Conservation (phyloP, 2,888 invertebrate species). For the Exephanes ischioxanthus region DNA sequence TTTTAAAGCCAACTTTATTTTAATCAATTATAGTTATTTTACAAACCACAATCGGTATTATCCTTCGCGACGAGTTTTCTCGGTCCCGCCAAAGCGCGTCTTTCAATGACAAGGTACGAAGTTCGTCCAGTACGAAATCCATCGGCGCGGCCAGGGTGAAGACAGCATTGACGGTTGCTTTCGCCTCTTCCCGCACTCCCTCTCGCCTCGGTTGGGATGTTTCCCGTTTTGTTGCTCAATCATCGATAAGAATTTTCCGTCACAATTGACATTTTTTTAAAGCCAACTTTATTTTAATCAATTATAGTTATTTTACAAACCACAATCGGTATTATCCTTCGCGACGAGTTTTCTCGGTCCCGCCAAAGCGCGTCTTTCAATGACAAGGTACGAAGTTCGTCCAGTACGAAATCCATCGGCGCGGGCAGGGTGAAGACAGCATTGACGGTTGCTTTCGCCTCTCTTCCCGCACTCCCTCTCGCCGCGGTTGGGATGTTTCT, state of each 20-base stretch:
- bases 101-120: constrained; percentile 2
- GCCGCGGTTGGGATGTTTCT: background rate
- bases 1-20: too few species aligned
- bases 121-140: background rate
- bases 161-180: constrained; percentile 2
- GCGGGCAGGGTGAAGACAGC: background rate
- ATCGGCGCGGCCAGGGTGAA: background rate
- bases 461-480: background rate
- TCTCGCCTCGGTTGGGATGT: background rate
- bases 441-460: background rate
- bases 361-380: background rate
- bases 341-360: too few species aligned
- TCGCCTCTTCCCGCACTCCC: background rate
- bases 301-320: too few species aligned
- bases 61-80: too few species aligned
- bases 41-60: too few species aligned
- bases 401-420: background rate
- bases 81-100: background rate
- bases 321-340: too few species aligned
- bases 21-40: too few species aligned
- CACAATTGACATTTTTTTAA: too few species aligned
- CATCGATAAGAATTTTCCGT: too few species aligned
- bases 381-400: constrained; percentile 1
- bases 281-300: too few species aligned
- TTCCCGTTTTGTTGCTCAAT: too few species aligned